phyloP scores from a whole-genome alignment of 1,140 invertebrate species.

The Panulirus ornatus region DNA sequence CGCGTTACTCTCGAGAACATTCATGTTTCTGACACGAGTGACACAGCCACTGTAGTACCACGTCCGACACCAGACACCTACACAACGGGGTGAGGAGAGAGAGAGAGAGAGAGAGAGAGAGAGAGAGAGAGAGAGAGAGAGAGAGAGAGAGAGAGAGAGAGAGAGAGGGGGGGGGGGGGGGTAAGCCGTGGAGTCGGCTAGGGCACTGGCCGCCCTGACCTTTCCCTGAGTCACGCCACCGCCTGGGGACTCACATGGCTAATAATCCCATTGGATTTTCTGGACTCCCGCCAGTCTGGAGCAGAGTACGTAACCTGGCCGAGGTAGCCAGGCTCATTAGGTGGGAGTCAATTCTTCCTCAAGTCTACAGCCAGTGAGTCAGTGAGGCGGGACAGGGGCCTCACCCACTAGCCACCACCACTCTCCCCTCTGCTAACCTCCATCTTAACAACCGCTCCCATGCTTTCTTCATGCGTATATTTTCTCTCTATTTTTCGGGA shows the following conservation, averaged over 20 bases:
- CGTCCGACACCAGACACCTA: too few species aligned
- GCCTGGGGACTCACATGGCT: background rate
- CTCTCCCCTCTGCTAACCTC: background rate
- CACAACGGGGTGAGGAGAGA: background rate
- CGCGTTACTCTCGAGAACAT: too few species aligned
- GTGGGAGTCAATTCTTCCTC: background rate
- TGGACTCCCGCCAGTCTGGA: background rate
- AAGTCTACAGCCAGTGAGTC: conserved; percentile 1
- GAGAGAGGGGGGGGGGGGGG: background rate
- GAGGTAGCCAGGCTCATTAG: conserved; percentile 8
- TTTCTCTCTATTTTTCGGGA: too few species aligned
- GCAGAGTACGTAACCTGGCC: background rate
- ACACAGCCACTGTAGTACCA: too few species aligned
- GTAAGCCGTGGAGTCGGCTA: background rate
- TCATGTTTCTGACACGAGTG: too few species aligned
- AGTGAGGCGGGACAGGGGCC: background rate
- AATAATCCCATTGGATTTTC: background rate
- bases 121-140: conserved; percentile 26
- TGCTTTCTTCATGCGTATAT: too few species aligned
- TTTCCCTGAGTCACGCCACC: background rate
- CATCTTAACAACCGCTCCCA: too few species aligned
- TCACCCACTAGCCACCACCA: background rate
- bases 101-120: conserved; percentile 1
- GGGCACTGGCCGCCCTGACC: background rate
- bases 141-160: conserved; percentile 20